phyloP scores from a whole-genome alignment of 2,797 vertebrate genomes.

The Phrynocephalus vlangalii region DNA sequence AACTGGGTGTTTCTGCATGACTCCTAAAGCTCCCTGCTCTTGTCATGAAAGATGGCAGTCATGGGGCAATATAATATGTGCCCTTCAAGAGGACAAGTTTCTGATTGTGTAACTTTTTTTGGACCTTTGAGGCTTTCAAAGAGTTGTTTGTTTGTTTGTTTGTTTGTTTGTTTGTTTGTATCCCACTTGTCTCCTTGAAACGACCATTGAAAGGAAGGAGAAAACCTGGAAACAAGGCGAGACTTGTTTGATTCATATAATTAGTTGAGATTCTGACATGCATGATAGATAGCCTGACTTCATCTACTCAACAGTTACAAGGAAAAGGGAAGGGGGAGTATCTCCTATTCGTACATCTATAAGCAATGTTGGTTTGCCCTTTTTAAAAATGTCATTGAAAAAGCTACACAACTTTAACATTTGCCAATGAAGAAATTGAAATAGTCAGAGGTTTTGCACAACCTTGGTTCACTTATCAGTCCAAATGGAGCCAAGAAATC shows the following conservation, averaged over 20 bases:
- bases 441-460: too few relatives aligned
- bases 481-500: too few relatives aligned
- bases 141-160: too few relatives aligned
- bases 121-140: too few relatives aligned
- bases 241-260: neutral
- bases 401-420: too few relatives aligned
- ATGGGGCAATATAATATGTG: neutral
- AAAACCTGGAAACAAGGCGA: neutral
- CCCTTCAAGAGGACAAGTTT: neutral
- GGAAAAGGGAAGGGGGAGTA: neutral
- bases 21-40: neutral
- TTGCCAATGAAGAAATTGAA: too few relatives aligned
- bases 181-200: too few relatives aligned
- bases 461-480: too few relatives aligned
- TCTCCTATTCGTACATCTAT: conserved; percentile 28
- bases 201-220: neutral
- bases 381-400: neutral
- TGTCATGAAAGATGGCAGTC: neutral
- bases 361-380: conserved; percentile 40
- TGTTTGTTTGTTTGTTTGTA: too few relatives aligned
- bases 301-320: neutral
- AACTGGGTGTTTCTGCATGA: neutral
- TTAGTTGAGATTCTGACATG: neutral
- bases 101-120: neutral
- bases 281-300: neutral